Conservation (phyloP, 2,888 invertebrate genomes). For the Lysandra bellargus region DNA sequence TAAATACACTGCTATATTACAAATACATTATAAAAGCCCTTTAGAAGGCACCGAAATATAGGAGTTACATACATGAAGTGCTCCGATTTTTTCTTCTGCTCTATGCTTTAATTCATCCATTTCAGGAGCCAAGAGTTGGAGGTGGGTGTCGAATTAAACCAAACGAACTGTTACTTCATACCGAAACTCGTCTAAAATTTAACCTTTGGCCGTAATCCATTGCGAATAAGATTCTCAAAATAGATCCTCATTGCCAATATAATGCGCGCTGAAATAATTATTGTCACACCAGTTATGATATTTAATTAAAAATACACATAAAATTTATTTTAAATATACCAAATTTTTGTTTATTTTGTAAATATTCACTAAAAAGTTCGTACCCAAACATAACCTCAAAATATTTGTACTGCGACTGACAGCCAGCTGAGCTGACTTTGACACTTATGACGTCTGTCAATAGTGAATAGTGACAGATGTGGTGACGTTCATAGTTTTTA, state of each 20-base stretch:
- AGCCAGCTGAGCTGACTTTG: slow-evolving; percentile 30
- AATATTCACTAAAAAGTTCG: slow-evolving; percentile 26
- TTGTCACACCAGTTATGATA: slow-evolving; percentile 21
- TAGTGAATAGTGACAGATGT: too few relatives aligned
- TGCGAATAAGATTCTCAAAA: slow-evolving; percentile 70
- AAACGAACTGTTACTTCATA: slow-evolving; percentile 60
- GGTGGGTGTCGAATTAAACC: slow-evolving; percentile 53
- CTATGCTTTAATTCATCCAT: slow-evolving; percentile 73
- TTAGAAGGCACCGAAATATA: slow-evolving; percentile 47
- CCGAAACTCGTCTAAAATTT: slow-evolving; percentile 59
- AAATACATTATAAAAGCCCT: slow-evolving; percentile 27
- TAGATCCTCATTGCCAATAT: slow-evolving; percentile 55
- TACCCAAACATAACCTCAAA: slow-evolving; percentile 38
- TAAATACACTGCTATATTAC: background rate
- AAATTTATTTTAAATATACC: background rate
- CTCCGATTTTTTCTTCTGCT: slow-evolving; percentile 74
- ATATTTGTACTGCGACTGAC: slow-evolving; percentile 32
- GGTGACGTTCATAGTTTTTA: too few relatives aligned
- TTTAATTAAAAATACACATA: background rate
- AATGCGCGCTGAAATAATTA: slow-evolving; percentile 15
- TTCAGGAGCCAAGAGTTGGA: slow-evolving; percentile 52
- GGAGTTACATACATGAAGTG: slow-evolving; percentile 69
- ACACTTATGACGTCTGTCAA: slow-evolving; percentile 35
- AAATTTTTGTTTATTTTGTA: slow-evolving; percentile 34
- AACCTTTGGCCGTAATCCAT: slow-evolving; percentile 74